Evolutionary conservation across 2,888 invertebrate species (phyloP), one percentile per base, ranked within the genome.

Genomic region (Luperina testacea): DNA sequence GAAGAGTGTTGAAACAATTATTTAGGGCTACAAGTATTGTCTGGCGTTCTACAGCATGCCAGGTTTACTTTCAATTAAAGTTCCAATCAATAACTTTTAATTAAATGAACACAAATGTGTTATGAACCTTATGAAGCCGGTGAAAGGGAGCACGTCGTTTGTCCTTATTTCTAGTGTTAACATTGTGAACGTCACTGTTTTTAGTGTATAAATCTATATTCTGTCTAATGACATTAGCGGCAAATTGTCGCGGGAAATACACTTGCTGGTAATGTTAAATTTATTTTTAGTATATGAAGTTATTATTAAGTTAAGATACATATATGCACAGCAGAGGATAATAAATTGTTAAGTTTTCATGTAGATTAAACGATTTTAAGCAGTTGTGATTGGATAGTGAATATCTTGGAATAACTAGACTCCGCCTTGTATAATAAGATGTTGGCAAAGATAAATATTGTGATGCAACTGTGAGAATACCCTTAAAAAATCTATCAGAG

Each of bases 201-300:
- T 53, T 53, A 20, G 20, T 20, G 20, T 53, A 53, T 53, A 20
- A 20, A 8, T 53, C 7, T 20, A 53, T 53, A 53, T 53, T 53
- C 2, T 53, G 8, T 7, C 53, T 17, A 45, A 45, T 45, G 75
- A 83, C 75, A 71, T 80, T 67, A 69, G 80, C 63, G 68, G 80
- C 78, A 84, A 89, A 84, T 81, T 87, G 70, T 80, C 78, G 70
- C 59, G 32, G 63, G 64, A 75, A 77, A 81, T 84, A 74, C 63
- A 76, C 73, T 63, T 59, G 71, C 38, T 64, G 42, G 57, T 59
- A 75, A 84, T 72, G 71, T 63, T 45, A 65, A 74, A 70, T 76
- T 78, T 53, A 63, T 88, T 61, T 79, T 57, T 63, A 57, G 27
- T 75, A 63, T 51, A 63, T 71, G 17, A 75, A 68, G 42, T 45